Evolutionary conservation across 2,113 vertebrate species (phyloP), one percentile per base, ranked within the genome.

Genomic region (Cariama cristata): DNA sequence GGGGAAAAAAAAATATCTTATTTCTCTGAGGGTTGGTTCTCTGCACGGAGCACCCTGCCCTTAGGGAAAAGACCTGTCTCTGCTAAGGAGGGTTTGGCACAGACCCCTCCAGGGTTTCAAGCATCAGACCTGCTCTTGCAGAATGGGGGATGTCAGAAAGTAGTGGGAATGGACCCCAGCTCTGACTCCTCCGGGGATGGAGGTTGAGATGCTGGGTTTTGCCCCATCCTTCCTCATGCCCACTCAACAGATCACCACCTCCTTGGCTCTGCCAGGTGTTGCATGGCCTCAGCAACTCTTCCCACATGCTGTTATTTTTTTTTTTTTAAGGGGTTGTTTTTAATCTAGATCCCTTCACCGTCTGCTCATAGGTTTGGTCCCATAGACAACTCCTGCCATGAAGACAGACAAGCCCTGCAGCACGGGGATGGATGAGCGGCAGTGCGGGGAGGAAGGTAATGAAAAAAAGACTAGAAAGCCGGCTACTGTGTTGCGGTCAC

Each of bases 241-340:
- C 44, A 5, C 17, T 94, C 30, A 28, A 33, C n/a, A 0, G 0
- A 9, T 38, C 0, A 0, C 23, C 27, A n/a, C 24, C 23, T 32
- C 20, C 38, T n/a, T 2, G 2, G 12, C 56, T 94, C 49, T 90
- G 22, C 15, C 23, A 33, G 14, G 12, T 35, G 12, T 63, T 82
- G 20, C 30, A 17, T 19, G 26, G 52, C 52, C n/a, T 60, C 79
- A 69, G 28, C 14, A 35, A 47, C 42, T 49, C 38, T 80, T 64
- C 22, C 14, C 9, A 15, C 0, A 0, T 4, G 4, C 2, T 63
- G 66, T 45, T 38, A 21, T 6, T 27, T 40, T 24, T 26, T 23
- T 44, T n/a, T 26, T 86, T 84, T 66, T 20, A 27, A 42, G 21
- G 9, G 3, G 2, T 50, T 82, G 12, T 83, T 72, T 81, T 88